Percentiles rank a stretch among this genome's conserved stretches.
phyloP scores from a whole-genome alignment of 2,888 invertebrate species.

The Ectemnius cavifrons region DNA sequence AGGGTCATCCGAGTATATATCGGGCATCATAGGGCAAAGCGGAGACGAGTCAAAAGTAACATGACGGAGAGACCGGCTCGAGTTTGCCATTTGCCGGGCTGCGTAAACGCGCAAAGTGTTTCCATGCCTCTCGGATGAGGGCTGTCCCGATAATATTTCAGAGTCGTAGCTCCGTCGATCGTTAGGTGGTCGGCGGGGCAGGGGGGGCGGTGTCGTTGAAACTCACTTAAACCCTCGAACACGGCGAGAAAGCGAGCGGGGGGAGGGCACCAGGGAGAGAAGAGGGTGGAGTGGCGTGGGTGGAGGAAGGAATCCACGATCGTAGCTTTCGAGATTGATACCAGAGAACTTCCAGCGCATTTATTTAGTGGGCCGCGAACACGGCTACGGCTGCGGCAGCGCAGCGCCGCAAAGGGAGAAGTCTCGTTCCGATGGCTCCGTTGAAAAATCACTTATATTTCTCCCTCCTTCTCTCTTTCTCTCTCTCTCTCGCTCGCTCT shows the following conservation, averaged over 20 bases:
- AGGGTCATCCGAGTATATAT: too few species aligned
- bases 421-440: slow-evolving; percentile 10
- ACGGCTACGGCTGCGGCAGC: too few species aligned
- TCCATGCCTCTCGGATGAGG: slow-evolving; percentile 27
- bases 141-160: slow-evolving; percentile 50
- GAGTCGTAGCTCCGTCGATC: slow-evolving; percentile 14
- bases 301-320: slow-evolving; percentile 29
- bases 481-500: too few species aligned
- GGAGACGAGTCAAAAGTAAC: too few species aligned
- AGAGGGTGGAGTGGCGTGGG: too few species aligned
- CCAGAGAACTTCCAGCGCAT: slow-evolving; percentile 57
- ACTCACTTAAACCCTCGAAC: slow-evolving; percentile 51
- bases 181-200: slow-evolving; percentile 9
- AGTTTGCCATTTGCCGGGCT: slow-evolving; percentile 16
- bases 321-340: slow-evolving; percentile 48
- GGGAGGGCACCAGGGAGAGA: too few species aligned
- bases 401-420: slow-evolving; percentile 13
- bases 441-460: slow-evolving; percentile 55
- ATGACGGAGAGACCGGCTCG: background rate
- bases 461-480: too few species aligned
- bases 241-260: background rate
- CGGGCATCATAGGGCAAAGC: too few species aligned
- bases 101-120: slow-evolving; percentile 22
- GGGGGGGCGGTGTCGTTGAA: slow-evolving; percentile 38
- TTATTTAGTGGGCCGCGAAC: slow-evolving; percentile 61